phyloP scores from a whole-genome alignment of 64 coral and sea anemone species.

The Stichodactyla helianthus region DNA sequence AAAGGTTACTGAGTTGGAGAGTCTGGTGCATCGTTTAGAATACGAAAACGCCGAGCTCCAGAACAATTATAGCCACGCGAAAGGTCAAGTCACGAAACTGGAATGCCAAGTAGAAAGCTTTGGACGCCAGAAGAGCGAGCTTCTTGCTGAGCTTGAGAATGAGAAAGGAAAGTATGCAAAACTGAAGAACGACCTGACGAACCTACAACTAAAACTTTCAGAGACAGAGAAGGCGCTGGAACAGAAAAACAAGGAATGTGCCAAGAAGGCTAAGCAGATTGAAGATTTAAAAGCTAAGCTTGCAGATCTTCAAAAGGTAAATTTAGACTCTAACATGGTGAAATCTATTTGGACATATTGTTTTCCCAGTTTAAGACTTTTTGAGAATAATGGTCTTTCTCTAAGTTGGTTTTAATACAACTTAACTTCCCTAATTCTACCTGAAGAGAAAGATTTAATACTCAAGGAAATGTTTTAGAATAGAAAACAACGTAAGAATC shows the following conservation, averaged over 20 bases:
- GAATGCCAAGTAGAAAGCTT: conserved; percentile 29
- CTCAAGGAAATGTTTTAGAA: too few relatives aligned
- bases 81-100: conserved; percentile 16
- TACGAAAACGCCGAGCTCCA: conserved; percentile 21
- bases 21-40: conserved; percentile 15
- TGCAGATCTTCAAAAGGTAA: conserved; percentile 11
- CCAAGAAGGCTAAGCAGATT: conserved; percentile 31
- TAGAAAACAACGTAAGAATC: too few relatives aligned
- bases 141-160: conserved; percentile 37
- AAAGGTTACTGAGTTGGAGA: conserved; percentile 27
- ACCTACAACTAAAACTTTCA: conserved; percentile 7
- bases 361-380: too few relatives aligned
- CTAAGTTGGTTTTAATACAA: too few relatives aligned
- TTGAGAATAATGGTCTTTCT: too few relatives aligned
- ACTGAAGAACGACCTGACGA: conserved; percentile 36
- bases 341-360: too few relatives aligned
- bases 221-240: conserved; percentile 47
- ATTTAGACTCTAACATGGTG: neutral
- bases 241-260: conserved; percentile 28
- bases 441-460: too few relatives aligned
- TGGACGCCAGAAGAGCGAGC: conserved; percentile 19
- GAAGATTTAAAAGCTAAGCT: conserved; percentile 33
- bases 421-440: too few relatives aligned
- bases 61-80: neutral
- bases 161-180: conserved; percentile 32